These are phyloP conservation scores for Anoplophora glabripennis DNA, from an alignment of 1,140 invertebrate species.

Conservation along the genomic window DNA sequence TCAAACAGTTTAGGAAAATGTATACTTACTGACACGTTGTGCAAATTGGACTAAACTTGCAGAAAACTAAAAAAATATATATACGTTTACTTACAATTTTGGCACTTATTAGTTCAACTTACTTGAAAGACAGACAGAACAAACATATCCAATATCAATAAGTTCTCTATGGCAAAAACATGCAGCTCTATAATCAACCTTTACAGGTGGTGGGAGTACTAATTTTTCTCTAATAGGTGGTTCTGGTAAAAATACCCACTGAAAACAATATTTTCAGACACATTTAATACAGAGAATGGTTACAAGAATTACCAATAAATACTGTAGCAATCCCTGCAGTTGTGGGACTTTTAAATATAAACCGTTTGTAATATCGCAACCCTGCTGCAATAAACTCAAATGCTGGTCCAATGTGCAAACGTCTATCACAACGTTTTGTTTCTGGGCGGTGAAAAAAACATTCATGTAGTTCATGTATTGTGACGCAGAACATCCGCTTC, in stretches of 20 bases:
- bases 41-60: constrained; percentile 95
- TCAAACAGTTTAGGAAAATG: constrained; percentile 2
- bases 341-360: constrained; percentile 82
- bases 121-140: constrained; percentile 96
- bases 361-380: constrained; percentile 93
- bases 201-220: constrained; percentile 82
- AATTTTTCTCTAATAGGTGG: constrained; percentile 75
- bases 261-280: constrained; percentile 40
- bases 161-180: constrained; percentile 98
- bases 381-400: constrained; percentile 87
- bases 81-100: constrained; percentile 17
- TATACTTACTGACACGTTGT: constrained; percentile 91
- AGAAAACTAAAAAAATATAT: constrained; percentile 82
- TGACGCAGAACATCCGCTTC: constrained; percentile 84
- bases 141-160: constrained; percentile 95
- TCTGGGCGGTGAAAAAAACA: constrained; percentile 92
- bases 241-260: constrained; percentile 94
- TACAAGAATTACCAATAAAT: constrained; percentile 71
- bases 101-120: constrained; percentile 47
- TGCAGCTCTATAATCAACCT: constrained; percentile 93
- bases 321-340: constrained; percentile 82
- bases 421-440: constrained; percentile 88
- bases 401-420: constrained; percentile 91
- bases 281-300: background rate
- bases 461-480: constrained; percentile 99